Evolutionary conservation across 2,113 vertebrate genomes (phyloP).

Genomic region (Naja naja): DNA sequence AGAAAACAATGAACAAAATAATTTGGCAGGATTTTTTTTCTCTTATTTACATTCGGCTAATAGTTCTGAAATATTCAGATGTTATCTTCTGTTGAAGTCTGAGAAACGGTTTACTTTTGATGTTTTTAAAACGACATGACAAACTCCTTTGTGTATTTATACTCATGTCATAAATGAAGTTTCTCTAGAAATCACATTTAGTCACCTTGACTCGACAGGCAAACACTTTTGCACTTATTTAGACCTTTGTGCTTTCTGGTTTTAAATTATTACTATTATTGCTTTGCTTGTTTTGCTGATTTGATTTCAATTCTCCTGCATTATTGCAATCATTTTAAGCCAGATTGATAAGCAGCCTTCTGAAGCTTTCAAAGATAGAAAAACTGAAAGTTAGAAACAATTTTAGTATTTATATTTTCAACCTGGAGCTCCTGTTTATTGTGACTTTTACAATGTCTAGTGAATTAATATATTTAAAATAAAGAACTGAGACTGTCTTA

Average conservation of each 20-base stretch:
- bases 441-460: not conserved
- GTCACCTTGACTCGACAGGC: not conserved
- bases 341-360: not conserved
- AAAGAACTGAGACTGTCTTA: not conserved
- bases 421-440: not conserved
- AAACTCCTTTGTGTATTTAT: not conserved
- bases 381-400: not conserved
- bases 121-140: not conserved
- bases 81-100: not conserved
- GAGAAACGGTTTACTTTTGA: not conserved
- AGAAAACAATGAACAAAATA: not conserved
- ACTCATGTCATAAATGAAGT: not conserved
- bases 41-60: not conserved
- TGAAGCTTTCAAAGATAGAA: not conserved
- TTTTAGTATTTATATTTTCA: not conserved
- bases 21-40: not conserved
- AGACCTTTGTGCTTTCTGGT: not conserved
- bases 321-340: not conserved
- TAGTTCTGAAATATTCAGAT: not conserved
- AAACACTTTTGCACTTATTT: not conserved
- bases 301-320: not conserved
- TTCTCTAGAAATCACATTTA: not conserved
- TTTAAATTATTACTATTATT: not conserved
- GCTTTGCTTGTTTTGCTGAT: not conserved
- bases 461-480: not conserved